These are phyloP conservation scores for Amphiprion percula DNA, from an alignment of 2,113 vertebrate genomes.

Conservation along the genomic window DNA sequence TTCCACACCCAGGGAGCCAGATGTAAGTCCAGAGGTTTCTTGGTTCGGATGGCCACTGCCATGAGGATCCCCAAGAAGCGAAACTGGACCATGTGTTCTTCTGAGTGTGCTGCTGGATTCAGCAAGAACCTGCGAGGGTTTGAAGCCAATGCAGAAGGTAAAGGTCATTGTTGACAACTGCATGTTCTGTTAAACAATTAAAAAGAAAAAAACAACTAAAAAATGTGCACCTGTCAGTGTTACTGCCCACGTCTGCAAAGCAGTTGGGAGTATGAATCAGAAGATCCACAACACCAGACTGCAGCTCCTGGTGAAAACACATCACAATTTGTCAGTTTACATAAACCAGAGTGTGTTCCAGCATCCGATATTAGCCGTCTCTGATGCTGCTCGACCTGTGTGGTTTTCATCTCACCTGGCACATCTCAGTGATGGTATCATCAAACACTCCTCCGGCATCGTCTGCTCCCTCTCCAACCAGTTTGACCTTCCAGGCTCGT, in stretches of 20 bases:
- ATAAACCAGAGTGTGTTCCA: neutral
- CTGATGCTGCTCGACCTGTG: neutral
- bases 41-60: constrained; percentile 87
- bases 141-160: neutral
- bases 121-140: constrained; percentile 80
- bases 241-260: constrained; percentile 86
- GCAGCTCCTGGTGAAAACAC: constrained; percentile 80
- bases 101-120: constrained; percentile 81
- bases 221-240: constrained; percentile 84
- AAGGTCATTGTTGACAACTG: neutral
- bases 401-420: constrained; percentile 78
- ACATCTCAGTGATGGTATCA: constrained; percentile 89
- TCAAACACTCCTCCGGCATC: constrained; percentile 89
- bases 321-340: neutral
- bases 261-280: constrained; percentile 87
- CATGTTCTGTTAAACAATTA: neutral
- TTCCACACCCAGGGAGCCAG: constrained; percentile 88
- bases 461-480: constrained; percentile 87
- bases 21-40: constrained; percentile 87
- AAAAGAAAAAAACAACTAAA: constrained; percentile 2
- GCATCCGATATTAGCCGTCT: neutral
- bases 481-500: constrained; percentile 88
- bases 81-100: constrained; percentile 86
- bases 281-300: constrained; percentile 86
- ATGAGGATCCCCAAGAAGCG: constrained; percentile 88